Conservation (phyloP, 2,797 vertebrate genomes). For the Phoxinus dragarum region DNA sequence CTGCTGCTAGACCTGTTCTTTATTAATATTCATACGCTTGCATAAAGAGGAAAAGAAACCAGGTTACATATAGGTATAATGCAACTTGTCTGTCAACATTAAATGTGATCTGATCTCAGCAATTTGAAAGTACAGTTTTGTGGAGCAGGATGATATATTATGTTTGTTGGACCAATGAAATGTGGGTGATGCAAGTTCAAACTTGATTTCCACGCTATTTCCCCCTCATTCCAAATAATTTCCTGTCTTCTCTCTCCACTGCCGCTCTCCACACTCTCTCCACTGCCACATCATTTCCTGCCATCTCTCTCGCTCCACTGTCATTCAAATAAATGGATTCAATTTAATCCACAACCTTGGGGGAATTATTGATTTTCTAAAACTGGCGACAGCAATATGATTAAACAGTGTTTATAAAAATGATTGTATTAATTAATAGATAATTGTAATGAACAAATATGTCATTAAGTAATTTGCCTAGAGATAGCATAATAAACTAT, state of each 20-base stretch:
- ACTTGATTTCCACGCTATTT: constrained; percentile 55
- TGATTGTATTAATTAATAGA: background rate
- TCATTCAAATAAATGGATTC: constrained; percentile 3
- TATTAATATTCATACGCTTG: constrained; percentile 39
- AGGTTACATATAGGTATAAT: background rate
- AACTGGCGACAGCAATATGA: constrained; percentile 1
- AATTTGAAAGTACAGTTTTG: background rate
- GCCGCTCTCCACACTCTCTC: background rate
- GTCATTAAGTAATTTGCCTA: background rate
- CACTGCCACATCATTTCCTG: background rate
- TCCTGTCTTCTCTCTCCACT: background rate
- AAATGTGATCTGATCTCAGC: background rate
- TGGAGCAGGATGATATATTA: background rate
- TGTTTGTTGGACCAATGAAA: background rate
- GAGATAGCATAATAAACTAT: background rate
- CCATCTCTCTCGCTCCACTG: background rate
- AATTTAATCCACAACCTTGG: background rate
- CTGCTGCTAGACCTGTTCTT: constrained; percentile 6
- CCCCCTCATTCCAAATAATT: background rate
- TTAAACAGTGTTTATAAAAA: background rate
- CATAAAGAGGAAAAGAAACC: background rate
- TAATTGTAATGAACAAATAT: background rate
- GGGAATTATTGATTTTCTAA: background rate
- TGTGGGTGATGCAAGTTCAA: background rate
- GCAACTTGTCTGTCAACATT: background rate